These are phyloP conservation scores for Notiomystis cincta DNA, from an alignment of 2,113 vertebrate genomes.

Conservation along the genomic window DNA sequence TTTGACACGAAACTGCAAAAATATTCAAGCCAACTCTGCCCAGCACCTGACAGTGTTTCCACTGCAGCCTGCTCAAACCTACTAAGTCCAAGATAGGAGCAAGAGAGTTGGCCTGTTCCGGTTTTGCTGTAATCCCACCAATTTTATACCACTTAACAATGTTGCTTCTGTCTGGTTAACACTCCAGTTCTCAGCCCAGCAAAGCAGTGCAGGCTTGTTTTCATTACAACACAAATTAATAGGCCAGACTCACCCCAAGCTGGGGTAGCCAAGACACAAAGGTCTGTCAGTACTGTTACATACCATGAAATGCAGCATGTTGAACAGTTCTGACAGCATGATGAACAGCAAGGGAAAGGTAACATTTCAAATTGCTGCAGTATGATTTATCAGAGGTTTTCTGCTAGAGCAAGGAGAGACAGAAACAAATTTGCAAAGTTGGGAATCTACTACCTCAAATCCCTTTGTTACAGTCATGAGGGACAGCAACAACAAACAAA, in stretches of 20 bases:
- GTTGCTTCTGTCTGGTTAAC: background rate
- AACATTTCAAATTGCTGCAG: background rate
- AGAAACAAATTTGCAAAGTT: background rate
- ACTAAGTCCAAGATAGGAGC: background rate
- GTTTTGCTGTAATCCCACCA: background rate
- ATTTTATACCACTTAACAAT: background rate
- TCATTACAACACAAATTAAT: background rate
- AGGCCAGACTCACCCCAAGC: background rate
- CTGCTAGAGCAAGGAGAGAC: background rate
- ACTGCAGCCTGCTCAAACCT: background rate
- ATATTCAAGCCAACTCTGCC: background rate
- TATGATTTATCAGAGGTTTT: background rate
- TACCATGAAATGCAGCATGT: background rate
- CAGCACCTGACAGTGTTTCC: background rate
- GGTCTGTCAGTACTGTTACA: background rate
- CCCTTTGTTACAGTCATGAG: background rate
- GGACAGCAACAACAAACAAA: background rate
- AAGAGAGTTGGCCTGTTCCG: background rate
- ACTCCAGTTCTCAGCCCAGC: background rate
- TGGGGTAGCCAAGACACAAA: background rate
- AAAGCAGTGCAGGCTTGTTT: background rate
- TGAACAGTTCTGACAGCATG: background rate
- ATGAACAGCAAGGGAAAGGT: background rate
- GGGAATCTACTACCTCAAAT: background rate
- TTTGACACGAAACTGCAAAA: background rate